Conservation (phyloP, 1,140 invertebrate genomes). For the Drosophila takahashii region DNA sequence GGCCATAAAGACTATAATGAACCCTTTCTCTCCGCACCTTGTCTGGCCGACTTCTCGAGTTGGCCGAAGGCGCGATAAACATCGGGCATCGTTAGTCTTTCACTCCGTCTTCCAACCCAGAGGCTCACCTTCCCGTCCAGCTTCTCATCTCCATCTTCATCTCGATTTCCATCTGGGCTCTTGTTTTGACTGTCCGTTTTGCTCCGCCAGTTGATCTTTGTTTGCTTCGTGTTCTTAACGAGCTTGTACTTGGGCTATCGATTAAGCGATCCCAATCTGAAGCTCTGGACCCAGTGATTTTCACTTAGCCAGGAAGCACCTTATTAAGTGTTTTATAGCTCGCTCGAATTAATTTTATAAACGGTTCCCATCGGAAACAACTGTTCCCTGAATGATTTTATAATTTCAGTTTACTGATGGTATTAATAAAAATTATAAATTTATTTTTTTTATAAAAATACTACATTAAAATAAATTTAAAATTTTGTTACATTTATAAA, state of each 20-base stretch:
- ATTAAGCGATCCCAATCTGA: slow-evolving; percentile 65
- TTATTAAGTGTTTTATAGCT: slow-evolving; percentile 59
- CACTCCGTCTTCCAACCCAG: slow-evolving; percentile 31
- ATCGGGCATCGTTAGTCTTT: slow-evolving; percentile 75
- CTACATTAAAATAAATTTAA: too few relatives aligned
- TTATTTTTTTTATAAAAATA: too few relatives aligned
- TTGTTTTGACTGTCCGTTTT: slow-evolving; percentile 68
- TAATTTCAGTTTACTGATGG: not conserved
- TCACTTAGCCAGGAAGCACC: slow-evolving; percentile 49
- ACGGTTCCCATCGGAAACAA: not conserved
- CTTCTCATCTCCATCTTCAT: slow-evolving; percentile 23
- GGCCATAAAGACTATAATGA: slow-evolving; percentile 75
- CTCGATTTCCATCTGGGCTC: slow-evolving; percentile 36
- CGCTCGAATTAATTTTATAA: slow-evolving; percentile 40
- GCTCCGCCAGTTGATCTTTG: slow-evolving; percentile 56
- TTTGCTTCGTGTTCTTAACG: slow-evolving; percentile 59
- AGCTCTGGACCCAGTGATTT: slow-evolving; percentile 34
- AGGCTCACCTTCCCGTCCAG: slow-evolving; percentile 17
- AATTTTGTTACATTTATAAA: too few relatives aligned
- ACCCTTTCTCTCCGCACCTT: slow-evolving; percentile 70
- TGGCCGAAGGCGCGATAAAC: slow-evolving; percentile 59
- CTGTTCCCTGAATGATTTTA: not conserved
- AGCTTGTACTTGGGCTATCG: slow-evolving; percentile 69
- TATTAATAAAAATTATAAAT: too few relatives aligned
- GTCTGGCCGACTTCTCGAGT: slow-evolving; percentile 13